Conservation (phyloP, 2,888 invertebrate genomes). For the Melieria omissa region DNA sequence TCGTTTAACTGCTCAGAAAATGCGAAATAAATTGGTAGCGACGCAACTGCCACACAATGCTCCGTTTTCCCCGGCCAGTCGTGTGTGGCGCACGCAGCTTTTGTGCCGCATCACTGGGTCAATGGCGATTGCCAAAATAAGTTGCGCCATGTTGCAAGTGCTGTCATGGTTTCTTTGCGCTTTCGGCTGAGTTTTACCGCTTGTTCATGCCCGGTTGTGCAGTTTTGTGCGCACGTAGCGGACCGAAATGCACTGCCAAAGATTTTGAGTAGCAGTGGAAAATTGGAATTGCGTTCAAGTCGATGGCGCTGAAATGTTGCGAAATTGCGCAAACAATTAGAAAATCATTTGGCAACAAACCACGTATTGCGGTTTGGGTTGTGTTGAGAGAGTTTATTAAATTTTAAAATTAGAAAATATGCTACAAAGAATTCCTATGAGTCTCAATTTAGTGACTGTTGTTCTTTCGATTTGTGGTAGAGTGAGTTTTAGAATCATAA, state of each 20-base stretch:
- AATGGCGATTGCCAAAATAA: slow-evolving; percentile 8
- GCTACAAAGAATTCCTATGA: too few relatives aligned
- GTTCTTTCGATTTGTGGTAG: too few relatives aligned
- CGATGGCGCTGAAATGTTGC: not conserved
- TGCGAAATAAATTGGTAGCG: slow-evolving; percentile 15
- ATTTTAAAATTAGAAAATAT: too few relatives aligned
- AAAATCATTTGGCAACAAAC: not conserved
- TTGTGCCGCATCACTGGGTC: not conserved
- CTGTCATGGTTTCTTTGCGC: not conserved
- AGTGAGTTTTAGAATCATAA: too few relatives aligned
- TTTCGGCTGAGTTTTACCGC: too few relatives aligned
- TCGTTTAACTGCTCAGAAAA: slow-evolving; percentile 19
- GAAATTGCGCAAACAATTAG: not conserved
- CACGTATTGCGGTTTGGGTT: too few relatives aligned
- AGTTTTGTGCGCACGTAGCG: too few relatives aligned
- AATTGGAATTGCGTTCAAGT: not conserved
- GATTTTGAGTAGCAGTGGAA: not conserved
- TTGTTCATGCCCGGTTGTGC: not conserved
- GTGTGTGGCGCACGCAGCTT: not conserved
- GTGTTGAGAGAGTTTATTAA: too few relatives aligned
- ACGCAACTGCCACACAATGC: not conserved
- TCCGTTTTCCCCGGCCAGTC: not conserved
- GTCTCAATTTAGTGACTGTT: too few relatives aligned
- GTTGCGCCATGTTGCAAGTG: slow-evolving; percentile 7
- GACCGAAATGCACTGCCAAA: too few relatives aligned